Evolutionary conservation across 2,113 vertebrate species (phyloP).

Genomic region (Notarius quadriscutis): DNA sequence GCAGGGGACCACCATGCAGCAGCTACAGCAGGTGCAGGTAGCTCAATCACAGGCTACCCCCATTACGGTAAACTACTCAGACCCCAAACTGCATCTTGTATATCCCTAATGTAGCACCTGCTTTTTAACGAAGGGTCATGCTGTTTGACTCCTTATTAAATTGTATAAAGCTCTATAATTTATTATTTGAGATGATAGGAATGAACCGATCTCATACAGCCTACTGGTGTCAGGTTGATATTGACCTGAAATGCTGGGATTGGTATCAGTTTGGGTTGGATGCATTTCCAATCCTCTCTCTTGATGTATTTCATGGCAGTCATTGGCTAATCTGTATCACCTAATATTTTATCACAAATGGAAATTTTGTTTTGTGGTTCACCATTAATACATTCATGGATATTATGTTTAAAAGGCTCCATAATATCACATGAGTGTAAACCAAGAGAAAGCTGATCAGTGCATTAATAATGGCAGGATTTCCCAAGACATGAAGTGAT

Average conservation of each 20-base stretch:
- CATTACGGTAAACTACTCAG: conserved; percentile 77
- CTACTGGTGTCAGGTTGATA: neutral
- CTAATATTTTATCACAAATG: neutral
- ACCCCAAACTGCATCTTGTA: conserved; percentile 19
- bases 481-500: neutral
- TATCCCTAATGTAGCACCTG: neutral
- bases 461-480: neutral
- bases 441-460: neutral
- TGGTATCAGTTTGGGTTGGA: neutral
- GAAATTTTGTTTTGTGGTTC: neutral
- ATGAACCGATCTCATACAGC: neutral
- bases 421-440: neutral
- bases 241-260: neutral
- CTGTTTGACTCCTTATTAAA: neutral
- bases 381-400: no score
- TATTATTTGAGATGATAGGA: neutral
- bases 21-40: conserved; percentile 81
- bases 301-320: neutral
- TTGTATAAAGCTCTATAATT: neutral
- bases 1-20: conserved; percentile 80
- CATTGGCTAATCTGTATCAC: neutral
- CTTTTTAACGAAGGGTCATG: neutral
- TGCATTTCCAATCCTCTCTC: neutral
- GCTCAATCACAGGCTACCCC: conserved; percentile 78
- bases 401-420: neutral